Conservation (phyloP, 2,888 invertebrate genomes). For the Morpho helenor region DNA sequence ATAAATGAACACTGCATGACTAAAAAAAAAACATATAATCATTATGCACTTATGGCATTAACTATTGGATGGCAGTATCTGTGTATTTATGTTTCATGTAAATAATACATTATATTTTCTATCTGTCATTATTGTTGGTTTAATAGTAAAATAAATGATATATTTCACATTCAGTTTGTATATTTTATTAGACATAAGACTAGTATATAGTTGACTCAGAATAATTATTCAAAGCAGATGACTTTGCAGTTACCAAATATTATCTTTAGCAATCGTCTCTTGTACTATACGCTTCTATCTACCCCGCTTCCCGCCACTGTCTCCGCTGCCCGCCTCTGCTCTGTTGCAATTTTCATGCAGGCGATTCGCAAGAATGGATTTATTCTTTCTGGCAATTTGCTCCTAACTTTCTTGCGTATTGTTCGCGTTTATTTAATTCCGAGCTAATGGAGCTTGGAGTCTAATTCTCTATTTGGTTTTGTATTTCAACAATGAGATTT, state of each 20-base stretch:
- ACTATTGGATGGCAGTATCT: too few species aligned
- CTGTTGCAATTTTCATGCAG: conserved; percentile 76
- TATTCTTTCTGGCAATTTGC: conserved; percentile 70
- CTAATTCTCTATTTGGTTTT: conserved; percentile 23
- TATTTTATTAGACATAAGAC: too few species aligned
- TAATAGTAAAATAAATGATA: too few species aligned
- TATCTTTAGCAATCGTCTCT: background rate
- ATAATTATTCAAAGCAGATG: too few species aligned
- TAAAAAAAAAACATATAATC: too few species aligned
- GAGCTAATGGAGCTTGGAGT: conserved; percentile 51
- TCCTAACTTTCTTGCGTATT: conserved; percentile 51
- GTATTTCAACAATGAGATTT: conserved; percentile 8
- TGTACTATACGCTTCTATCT: conserved; percentile 30
- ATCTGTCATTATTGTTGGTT: too few species aligned
- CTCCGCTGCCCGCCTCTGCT: conserved; percentile 50
- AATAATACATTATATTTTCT: too few species aligned
- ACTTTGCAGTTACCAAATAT: background rate
- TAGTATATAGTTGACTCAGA: too few species aligned
- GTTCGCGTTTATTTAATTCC: conserved; percentile 60
- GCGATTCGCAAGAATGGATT: conserved; percentile 69
- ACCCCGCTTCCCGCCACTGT: conserved; percentile 7
- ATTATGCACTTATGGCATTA: too few species aligned
- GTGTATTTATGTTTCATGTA: too few species aligned
- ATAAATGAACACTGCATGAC: too few species aligned
- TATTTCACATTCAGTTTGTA: too few species aligned